phyloP scores from a whole-genome alignment of 1,140 invertebrate species.

The Pachypeltis micranthus region DNA sequence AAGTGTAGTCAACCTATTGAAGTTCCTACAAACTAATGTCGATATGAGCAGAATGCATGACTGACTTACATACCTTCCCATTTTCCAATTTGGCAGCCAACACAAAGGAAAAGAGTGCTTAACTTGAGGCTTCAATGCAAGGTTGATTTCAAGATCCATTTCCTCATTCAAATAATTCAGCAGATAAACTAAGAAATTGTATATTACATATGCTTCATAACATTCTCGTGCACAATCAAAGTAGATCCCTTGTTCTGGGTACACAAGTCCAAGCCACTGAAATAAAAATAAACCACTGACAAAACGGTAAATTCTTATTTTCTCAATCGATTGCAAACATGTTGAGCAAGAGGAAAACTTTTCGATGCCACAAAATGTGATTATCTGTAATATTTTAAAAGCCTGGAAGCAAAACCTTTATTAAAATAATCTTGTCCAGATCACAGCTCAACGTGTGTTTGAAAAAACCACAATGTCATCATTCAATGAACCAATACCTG shows the following conservation, averaged over 20 bases:
- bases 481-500: too few species aligned
- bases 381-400: too few species aligned
- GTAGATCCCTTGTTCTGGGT: constrained; percentile 77
- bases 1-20: not conserved
- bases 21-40: not conserved
- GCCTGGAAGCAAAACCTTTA: too few species aligned
- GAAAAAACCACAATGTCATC: too few species aligned
- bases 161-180: constrained; percentile 75
- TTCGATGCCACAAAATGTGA: too few species aligned
- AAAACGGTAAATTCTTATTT: too few species aligned
- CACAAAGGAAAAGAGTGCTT: constrained; percentile 75
- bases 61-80: constrained; percentile 54
- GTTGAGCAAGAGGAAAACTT: too few species aligned
- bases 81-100: constrained; percentile 72
- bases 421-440: too few species aligned
- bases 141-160: constrained; percentile 62
- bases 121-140: constrained; percentile 74
- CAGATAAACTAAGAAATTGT: constrained; percentile 93
- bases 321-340: too few species aligned
- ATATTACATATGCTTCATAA: constrained; percentile 94
- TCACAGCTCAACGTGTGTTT: too few species aligned
- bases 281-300: constrained; percentile 30
- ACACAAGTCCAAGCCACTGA: constrained; percentile 71
- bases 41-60: not conserved
- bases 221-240: constrained; percentile 86